These are phyloP conservation scores for Sorex araneus DNA, from an alignment of 2,113 vertebrate species.

Conservation along the genomic window DNA sequence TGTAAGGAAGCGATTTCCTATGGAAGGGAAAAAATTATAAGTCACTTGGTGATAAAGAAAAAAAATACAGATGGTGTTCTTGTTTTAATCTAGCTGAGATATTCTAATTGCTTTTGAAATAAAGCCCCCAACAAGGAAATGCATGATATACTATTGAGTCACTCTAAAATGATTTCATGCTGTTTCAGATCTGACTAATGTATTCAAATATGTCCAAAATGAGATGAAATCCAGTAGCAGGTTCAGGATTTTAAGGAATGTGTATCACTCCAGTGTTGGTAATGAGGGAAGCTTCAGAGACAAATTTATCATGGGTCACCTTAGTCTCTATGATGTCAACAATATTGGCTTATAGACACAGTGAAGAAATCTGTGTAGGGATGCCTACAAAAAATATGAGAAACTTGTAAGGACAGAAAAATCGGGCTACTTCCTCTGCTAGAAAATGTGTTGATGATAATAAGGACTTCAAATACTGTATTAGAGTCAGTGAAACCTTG, in stretches of 20 bases:
- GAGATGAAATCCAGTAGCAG: conserved; percentile 21
- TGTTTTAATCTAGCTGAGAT: background rate
- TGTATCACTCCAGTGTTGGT: background rate
- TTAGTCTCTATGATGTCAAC: background rate
- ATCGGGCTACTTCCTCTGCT: background rate
- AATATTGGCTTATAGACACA: background rate
- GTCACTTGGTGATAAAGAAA: background rate
- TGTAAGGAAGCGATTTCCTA: conserved; percentile 84
- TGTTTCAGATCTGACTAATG: background rate
- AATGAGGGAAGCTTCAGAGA: background rate
- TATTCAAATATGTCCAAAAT: conserved; percentile 17
- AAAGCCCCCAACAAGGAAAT: background rate
- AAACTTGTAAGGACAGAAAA: background rate
- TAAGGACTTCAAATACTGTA: background rate
- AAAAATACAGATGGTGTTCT: background rate
- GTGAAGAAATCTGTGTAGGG: background rate
- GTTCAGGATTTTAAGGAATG: conserved; percentile 16
- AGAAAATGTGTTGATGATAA: background rate
- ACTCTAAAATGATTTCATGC: background rate
- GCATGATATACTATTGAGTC: background rate
- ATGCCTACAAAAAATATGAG: background rate
- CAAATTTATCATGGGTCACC: background rate
- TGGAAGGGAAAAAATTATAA: background rate
- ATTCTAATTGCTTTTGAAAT: background rate
- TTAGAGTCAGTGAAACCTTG: background rate